phyloP scores from a whole-genome alignment of 2,113 vertebrate genomes.

The Ginglymostoma cirratum region DNA sequence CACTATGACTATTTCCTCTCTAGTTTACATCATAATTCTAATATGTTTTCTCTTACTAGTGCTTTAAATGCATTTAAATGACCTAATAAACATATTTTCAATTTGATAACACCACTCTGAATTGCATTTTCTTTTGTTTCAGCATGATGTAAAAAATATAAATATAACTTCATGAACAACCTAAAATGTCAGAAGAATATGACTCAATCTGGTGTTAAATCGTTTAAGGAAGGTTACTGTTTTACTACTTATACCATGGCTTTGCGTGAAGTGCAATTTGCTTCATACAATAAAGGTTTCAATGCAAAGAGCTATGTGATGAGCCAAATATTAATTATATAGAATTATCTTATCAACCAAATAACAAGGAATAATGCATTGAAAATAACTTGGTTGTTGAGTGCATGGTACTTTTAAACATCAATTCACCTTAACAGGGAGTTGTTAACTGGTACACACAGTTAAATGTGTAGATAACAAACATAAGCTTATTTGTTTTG shows the following conservation, averaged over 20 bases:
- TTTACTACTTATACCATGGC: neutral
- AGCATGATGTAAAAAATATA: neutral
- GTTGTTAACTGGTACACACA: neutral
- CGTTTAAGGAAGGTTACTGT: neutral
- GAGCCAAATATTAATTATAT: neutral
- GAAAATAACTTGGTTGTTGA: neutral
- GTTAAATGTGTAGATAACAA: neutral
- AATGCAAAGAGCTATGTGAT: neutral
- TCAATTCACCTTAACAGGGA: neutral
- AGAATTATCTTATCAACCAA: neutral
- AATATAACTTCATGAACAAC: neutral
- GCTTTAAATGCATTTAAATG: slow-evolving; percentile 10
- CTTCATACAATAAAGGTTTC: neutral
- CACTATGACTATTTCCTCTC: neutral
- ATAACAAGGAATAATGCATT: neutral
- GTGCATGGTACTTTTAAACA: neutral
- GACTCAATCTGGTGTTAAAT: neutral
- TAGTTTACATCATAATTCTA: neutral
- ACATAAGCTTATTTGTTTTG: neutral
- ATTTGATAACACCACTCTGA: neutral
- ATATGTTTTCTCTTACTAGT: neutral
- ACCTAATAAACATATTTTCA: slow-evolving; percentile 5
- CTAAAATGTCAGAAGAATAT: neutral
- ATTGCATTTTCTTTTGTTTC: neutral
- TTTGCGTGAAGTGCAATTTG: neutral